Percentiles rank a stretch among this genome's conserved stretches.
Evolutionary conservation across 1,140 invertebrate species (phyloP).

Genomic region (Papilio aristodemus): DNA sequence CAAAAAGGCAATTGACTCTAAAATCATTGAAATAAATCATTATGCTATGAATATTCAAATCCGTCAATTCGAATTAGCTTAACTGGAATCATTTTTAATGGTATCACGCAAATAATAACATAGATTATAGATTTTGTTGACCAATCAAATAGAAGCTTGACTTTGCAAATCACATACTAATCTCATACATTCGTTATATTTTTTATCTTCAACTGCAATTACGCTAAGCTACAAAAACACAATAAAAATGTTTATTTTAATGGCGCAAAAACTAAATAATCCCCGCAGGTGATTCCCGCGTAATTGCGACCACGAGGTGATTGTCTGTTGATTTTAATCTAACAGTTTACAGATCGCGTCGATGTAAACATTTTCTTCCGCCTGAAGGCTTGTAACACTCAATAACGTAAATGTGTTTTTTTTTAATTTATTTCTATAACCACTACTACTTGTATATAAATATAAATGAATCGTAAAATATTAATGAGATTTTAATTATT

Average conservation of each 20-base stretch:
- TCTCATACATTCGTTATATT: not conserved
- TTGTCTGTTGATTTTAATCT: slow-evolving; percentile 17
- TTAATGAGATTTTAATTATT: no score
- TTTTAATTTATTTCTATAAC: no score
- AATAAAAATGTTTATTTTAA: slow-evolving; percentile 20
- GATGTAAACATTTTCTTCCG: not conserved
- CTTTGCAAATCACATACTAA: not conserved
- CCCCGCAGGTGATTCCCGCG: slow-evolving; percentile 28
- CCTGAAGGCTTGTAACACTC: not conserved
- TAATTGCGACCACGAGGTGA: slow-evolving; percentile 10
- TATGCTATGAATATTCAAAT: no score
- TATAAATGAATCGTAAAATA: no score
- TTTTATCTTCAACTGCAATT: not conserved
- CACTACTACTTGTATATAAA: no score
- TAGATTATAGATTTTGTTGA: no score
- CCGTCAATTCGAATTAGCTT: no score
- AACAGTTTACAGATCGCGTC: slow-evolving; percentile 10
- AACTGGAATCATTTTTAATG: no score
- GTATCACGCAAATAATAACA: no score
- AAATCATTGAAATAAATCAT: no score
- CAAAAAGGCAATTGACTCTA: no score
- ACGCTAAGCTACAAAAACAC: not conserved
- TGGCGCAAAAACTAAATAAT: slow-evolving; percentile 23
- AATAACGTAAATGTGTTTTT: not conserved
- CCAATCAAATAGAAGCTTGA: no score